These are phyloP conservation scores for Zootoca vivipara DNA, from an alignment of 2,113 vertebrate species.

Conservation along the genomic window DNA sequence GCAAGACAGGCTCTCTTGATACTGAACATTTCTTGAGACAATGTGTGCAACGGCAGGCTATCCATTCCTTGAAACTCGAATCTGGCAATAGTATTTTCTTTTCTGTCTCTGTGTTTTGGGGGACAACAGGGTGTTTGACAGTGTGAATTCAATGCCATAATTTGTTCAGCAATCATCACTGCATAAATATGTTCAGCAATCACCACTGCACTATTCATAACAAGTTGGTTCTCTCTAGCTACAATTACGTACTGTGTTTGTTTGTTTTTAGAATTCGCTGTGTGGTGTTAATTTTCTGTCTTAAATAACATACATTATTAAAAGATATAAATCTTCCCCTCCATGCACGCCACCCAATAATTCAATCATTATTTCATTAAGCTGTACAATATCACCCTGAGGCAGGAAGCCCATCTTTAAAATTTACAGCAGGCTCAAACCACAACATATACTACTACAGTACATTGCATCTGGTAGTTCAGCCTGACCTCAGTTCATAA, in stretches of 20 bases:
- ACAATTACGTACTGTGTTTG: background rate
- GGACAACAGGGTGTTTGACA: background rate
- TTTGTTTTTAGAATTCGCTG: background rate
- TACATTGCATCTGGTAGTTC: accelerated
- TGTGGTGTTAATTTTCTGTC: background rate
- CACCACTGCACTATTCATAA: background rate
- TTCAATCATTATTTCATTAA: background rate
- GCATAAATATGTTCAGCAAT: background rate
- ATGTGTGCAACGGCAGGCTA: background rate
- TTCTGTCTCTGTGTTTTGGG: background rate
- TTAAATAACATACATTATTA: background rate
- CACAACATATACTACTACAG: background rate
- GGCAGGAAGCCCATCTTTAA: background rate
- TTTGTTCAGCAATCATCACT: background rate
- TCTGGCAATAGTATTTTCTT: too few species aligned
- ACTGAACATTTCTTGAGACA: too few species aligned
- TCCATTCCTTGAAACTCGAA: background rate
- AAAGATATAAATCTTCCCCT: background rate
- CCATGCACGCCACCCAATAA: background rate
- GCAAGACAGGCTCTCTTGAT: background rate
- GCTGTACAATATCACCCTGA: background rate
- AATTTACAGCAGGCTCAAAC: background rate
- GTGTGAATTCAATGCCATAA: background rate
- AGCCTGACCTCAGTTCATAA: background rate
- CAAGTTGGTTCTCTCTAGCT: background rate